Base-by-base conservation (phyloP, 2,113 vertebrate species). In the Onychorhynchus coronatus region DNA sequence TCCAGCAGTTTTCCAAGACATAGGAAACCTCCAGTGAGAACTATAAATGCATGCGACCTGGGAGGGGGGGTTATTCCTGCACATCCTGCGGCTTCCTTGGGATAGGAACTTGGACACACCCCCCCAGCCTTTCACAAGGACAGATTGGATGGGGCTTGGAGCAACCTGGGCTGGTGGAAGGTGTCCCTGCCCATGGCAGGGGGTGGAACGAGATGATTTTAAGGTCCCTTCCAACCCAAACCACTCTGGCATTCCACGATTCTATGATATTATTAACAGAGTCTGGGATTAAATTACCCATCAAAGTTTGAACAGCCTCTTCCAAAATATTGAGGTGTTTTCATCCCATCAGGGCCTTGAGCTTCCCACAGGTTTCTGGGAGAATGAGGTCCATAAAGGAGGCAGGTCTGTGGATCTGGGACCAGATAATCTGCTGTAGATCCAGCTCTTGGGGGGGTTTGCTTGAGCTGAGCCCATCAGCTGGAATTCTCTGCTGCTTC, bases 11-110 rank as follows among this genome's bases (percentile, higher is more conserved):
- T 62, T 47, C 65, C 65, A 25, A 16, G 44, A 5, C 10, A 21
- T 16, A 28, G 56, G 27, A 47, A 9, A 46, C 2, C 30, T 42
- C 23, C 23, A 20, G 22, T 3, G 5, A 8, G 12, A 17, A 2
- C 7, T 18, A 1, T 13, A 4, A 17, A 9, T 1, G 4, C 6
- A 5, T 30, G 12, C 9, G 30, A 0, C 8, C 9, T 12, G 0
- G 0, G 9, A 27, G n/a, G 10, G 33, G n/a, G 11, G 47, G 47
- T 47, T 47, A 23, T 47, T 47, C 22, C 47, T 70, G 41, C 19
- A 2, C 14, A 3, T 0, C 0, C 31, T 24, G 31, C 0, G 1
- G 24, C 25, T 11, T 15, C 42, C 46, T 31, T 53, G 80, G 25
- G 20, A 2, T 14, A 1, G 1, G 30, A 63, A 2, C 22, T 52